A percentile compares a stretch with the other conserved stretches of the same genome.
phyloP scores from a whole-genome alignment of 2,888 invertebrate species.

The Andrena haemorrhoa region DNA sequence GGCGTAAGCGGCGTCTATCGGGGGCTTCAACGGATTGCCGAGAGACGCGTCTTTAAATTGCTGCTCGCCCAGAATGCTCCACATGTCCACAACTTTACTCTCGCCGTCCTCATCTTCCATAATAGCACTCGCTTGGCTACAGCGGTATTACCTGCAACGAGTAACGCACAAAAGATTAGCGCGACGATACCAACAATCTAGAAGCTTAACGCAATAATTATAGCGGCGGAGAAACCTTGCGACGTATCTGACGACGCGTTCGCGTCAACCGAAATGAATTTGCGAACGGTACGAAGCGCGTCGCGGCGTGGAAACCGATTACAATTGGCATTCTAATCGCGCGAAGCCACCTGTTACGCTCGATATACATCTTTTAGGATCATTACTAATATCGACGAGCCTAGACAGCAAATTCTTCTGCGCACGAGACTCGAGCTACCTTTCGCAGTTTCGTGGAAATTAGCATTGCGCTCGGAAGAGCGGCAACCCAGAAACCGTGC shows the following conservation, averaged over 20 bases:
- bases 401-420: not conserved
- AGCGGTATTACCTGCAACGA: constrained; percentile 68
- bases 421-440: not conserved
- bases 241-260: too few species aligned
- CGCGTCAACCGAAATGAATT: too few species aligned
- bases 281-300: not conserved
- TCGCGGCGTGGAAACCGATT: not conserved
- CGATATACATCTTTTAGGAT: not conserved
- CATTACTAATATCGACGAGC: not conserved
- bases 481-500: not conserved
- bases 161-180: constrained; percentile 1
- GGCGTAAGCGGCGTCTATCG: constrained; percentile 52
- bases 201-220: not conserved
- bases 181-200: not conserved
- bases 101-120: constrained; percentile 84
- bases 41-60: constrained; percentile 68
- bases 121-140: constrained; percentile 73
- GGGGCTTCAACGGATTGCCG: constrained; percentile 57
- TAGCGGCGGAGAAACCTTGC: not conserved
- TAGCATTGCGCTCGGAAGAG: not conserved
- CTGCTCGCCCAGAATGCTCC: constrained; percentile 71
- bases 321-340: not conserved
- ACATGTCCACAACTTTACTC: constrained; percentile 77
- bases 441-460: not conserved
- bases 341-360: constrained; percentile 56